Percentiles rank a stretch among this genome's conserved stretches.
Conservation (phyloP, 2,113 vertebrate species). For the Podocnemis expansa region DNA sequence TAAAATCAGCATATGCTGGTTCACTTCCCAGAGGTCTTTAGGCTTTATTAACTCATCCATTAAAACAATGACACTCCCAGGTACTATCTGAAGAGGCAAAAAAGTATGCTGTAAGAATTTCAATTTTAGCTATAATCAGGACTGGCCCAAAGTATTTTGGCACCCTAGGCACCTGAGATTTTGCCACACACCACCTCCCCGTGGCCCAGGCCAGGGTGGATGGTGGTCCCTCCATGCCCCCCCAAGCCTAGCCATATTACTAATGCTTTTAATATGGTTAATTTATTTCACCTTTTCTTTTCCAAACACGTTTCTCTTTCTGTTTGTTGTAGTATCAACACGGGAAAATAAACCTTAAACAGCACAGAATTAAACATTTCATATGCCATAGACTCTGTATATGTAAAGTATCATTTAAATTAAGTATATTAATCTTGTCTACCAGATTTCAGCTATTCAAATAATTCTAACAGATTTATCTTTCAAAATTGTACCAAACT, state of each 20-base stretch:
- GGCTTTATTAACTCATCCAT: neutral
- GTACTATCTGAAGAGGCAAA: neutral
- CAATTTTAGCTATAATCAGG: neutral
- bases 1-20: neutral
- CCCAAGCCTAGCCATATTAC: neutral
- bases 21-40: neutral
- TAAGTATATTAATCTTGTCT: slow-evolving; percentile 3
- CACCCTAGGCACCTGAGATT: no score
- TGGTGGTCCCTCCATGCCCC: no score
- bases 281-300: neutral
- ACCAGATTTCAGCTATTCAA: neutral
- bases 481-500: slow-evolving; percentile 42
- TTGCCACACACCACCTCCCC: no score
- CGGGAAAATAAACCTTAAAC: neutral
- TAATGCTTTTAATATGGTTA: neutral
- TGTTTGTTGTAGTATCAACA: neutral
- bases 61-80: neutral
- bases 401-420: slow-evolving; percentile 17
- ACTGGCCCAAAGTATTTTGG: no score
- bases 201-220: no score
- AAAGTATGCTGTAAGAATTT: neutral
- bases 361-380: slow-evolving; percentile 20
- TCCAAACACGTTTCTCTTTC: neutral
- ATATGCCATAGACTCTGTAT: neutral
- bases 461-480: slow-evolving; percentile 5